Percentiles rank a stretch among this genome's conserved stretches.
These are phyloP conservation scores for Eulemur albifrons DNA, from an alignment of 2,797 vertebrate species.

Conservation along the genomic window DNA sequence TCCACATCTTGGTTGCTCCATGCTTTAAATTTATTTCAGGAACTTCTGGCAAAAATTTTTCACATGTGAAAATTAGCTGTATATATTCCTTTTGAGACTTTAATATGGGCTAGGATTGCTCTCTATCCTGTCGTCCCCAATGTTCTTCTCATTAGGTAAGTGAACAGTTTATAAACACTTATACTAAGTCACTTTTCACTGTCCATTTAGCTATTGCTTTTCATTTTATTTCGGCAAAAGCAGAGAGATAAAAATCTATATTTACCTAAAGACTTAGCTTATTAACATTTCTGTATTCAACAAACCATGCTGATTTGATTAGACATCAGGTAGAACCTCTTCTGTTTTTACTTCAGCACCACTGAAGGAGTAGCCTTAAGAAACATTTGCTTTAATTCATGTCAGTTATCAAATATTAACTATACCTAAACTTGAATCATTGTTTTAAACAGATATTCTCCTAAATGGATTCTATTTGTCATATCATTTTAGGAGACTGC, in stretches of 20 bases:
- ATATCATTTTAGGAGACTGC: background rate
- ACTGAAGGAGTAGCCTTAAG: background rate
- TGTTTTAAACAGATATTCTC: background rate
- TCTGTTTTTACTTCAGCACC: background rate
- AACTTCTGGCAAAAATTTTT: background rate
- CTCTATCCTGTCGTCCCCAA: background rate
- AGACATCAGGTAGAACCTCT: background rate
- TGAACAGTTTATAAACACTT: background rate
- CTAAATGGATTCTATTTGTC: background rate
- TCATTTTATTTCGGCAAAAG: conserved; percentile 29
- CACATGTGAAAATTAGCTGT: background rate
- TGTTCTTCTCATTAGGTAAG: background rate
- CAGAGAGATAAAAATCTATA: background rate
- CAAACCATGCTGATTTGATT: background rate
- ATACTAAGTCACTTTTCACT: background rate
- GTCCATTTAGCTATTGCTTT: background rate
- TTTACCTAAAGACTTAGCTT: background rate
- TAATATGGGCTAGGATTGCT: background rate
- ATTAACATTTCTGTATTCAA: background rate
- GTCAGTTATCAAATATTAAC: background rate
- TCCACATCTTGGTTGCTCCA: background rate
- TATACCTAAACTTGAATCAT: background rate
- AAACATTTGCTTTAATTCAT: background rate
- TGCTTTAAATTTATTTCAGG: background rate
- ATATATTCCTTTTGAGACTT: background rate